A percentile compares a stretch with the other conserved stretches of the same genome.
Conservation (phyloP, 1,140 invertebrate genomes). For the Cyclargus thomasi region DNA sequence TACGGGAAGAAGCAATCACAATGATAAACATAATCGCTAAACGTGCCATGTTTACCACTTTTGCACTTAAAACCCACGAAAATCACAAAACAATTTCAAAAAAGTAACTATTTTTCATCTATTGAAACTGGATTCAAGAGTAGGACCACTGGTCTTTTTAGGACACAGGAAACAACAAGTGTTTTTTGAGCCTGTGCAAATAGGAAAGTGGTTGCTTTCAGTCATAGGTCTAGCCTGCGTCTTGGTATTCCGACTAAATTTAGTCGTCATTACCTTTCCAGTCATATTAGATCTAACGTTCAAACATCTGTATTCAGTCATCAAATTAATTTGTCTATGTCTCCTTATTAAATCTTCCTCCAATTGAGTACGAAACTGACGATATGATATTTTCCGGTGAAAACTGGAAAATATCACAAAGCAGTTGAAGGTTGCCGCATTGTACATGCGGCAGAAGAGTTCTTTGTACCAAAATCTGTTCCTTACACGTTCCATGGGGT, state of each 20-base stretch:
- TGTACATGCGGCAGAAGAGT: slow-evolving; percentile 22
- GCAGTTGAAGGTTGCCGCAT: slow-evolving; percentile 11
- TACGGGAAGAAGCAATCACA: neutral
- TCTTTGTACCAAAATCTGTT: slow-evolving; percentile 26
- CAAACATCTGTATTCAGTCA: too few relatives aligned
- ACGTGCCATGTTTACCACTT: slow-evolving; percentile 1
- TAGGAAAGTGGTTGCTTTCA: slow-evolving; percentile 12
- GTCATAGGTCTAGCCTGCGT: neutral
- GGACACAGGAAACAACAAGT: neutral
- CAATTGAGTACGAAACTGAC: slow-evolving; percentile 19
- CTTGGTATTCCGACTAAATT: too few relatives aligned
- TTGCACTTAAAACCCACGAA: too few relatives aligned
- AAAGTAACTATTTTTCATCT: neutral
- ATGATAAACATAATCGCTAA: neutral
- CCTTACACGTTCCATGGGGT: slow-evolving; percentile 25
- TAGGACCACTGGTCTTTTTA: slow-evolving; percentile 2
- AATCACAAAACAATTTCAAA: too few relatives aligned
- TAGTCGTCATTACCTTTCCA: too few relatives aligned
- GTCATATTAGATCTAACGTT: neutral
- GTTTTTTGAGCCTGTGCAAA: neutral
- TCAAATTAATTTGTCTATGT: too few relatives aligned
- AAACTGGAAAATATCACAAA: slow-evolving; percentile 26
- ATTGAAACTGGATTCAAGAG: neutral
- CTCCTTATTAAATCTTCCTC: too few relatives aligned
- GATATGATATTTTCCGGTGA: slow-evolving; percentile 22